Evolutionary conservation across 2,888 invertebrate species (phyloP).

Genomic region (Chrysopilus asiliformis): DNA sequence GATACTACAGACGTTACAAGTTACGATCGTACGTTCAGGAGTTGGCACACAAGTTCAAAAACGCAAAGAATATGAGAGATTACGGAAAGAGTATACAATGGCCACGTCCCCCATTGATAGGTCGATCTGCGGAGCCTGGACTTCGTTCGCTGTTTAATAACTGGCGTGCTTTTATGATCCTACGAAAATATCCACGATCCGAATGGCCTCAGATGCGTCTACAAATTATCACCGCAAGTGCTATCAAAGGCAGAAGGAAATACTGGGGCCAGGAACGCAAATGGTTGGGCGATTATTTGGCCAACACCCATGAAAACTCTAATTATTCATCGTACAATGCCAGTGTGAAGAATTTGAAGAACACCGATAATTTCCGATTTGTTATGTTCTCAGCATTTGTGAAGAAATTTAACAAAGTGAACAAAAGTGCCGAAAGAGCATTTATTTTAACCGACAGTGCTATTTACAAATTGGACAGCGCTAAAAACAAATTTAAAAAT

Average conservation of each 20-base stretch:
- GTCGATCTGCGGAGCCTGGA: conserved; percentile 46
- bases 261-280: conserved; percentile 64
- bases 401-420: conserved; percentile 39
- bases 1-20: conserved; percentile 64
- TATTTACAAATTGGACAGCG: conserved; percentile 75
- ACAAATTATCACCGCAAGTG: conserved; percentile 64
- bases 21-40: conserved; percentile 54
- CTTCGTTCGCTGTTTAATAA: conserved; percentile 53
- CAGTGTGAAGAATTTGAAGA: conserved; percentile 53
- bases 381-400: conserved; percentile 36
- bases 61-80: conserved; percentile 52
- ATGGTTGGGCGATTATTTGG: conserved; percentile 78
- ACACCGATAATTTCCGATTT: conserved; percentile 48
- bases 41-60: conserved; percentile 48
- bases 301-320: conserved; percentile 51
- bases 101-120: conserved; percentile 65
- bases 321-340: conserved; percentile 50
- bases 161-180: conserved; percentile 80
- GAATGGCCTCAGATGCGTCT: conserved; percentile 81
- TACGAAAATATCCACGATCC: conserved; percentile 61
- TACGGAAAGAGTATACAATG: conserved; percentile 67
- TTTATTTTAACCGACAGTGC: conserved; percentile 71
- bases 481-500: conserved; percentile 63
- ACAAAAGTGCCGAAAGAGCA: conserved; percentile 78
- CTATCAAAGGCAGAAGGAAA: conserved; percentile 43